A percentile compares a stretch with the other conserved stretches of the same genome.
Conservation (phyloP, 2,888 invertebrate species). For the Machimus atricapillus region DNA sequence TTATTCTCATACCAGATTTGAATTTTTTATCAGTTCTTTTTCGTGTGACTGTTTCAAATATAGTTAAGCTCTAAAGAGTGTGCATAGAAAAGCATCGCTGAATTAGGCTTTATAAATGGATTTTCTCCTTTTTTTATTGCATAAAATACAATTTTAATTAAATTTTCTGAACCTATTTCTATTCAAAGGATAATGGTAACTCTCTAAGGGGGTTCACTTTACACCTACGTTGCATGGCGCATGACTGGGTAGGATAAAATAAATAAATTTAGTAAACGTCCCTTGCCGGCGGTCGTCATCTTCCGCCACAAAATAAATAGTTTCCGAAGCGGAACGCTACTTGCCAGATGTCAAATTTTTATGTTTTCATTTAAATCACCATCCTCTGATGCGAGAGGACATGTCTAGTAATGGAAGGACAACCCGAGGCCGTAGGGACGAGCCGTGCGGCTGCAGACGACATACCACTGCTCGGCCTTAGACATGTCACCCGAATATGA, state of each 20-base stretch:
- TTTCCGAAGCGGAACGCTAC: constrained; percentile 33
- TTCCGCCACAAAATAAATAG: constrained; percentile 23
- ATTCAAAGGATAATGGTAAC: neutral
- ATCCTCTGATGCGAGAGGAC: constrained; percentile 20
- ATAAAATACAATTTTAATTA: neutral
- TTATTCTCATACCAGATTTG: neutral
- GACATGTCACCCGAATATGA: constrained; percentile 24
- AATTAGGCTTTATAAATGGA: neutral
- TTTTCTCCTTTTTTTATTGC: neutral
- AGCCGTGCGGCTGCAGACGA: neutral
- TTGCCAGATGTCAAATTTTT: constrained; percentile 40
- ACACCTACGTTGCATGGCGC: neutral
- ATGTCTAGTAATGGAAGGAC: constrained; percentile 16
- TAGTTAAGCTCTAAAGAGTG: neutral
- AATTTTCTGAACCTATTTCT: neutral
- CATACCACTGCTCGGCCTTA: neutral
- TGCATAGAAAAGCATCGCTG: neutral
- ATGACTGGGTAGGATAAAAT: neutral
- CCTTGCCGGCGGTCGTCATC: neutral
- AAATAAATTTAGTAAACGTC: neutral
- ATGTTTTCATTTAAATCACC: constrained; percentile 22
- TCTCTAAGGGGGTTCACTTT: neutral
- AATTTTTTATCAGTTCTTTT: neutral
- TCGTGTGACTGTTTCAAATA: neutral
- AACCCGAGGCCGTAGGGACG: neutral